These are phyloP conservation scores for Lithodes maja DNA, from an alignment of 2,888 invertebrate species.

Conservation along the genomic window DNA sequence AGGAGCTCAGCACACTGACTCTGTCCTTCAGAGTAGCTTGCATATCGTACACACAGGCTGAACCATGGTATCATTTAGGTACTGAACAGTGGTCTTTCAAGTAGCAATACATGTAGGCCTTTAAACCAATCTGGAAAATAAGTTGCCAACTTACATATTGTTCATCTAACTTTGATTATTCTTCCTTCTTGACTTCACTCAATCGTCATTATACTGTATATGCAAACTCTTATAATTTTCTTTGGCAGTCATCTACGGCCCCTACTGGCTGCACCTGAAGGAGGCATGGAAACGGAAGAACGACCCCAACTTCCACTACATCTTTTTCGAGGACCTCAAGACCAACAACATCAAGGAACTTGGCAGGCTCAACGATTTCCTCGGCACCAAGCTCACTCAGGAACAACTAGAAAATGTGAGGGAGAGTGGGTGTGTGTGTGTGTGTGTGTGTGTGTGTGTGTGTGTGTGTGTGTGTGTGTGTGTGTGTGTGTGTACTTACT, in stretches of 20 bases:
- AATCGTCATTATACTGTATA: too few relatives aligned
- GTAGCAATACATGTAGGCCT: too few relatives aligned
- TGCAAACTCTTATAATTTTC: background rate
- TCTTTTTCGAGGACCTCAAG: slow-evolving; percentile 66
- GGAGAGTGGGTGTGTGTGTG: too few relatives aligned
- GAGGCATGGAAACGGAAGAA: slow-evolving; percentile 45
- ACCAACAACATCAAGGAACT: slow-evolving; percentile 44
- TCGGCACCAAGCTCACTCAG: slow-evolving; percentile 46
- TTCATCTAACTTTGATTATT: too few relatives aligned
- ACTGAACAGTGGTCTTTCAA: too few relatives aligned
- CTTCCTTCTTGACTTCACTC: too few relatives aligned
- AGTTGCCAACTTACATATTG: too few relatives aligned
- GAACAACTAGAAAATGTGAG: slow-evolving; percentile 58
- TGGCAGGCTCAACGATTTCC: slow-evolving; percentile 49
- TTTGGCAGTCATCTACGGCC: slow-evolving; percentile 47
- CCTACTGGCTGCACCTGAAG: slow-evolving; percentile 64
- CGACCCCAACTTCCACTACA: slow-evolving; percentile 57
- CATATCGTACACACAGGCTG: too few relatives aligned
- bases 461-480: background rate
- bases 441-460: background rate
- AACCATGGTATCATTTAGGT: too few relatives aligned
- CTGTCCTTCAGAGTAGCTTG: too few relatives aligned
- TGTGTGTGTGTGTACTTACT: background rate
- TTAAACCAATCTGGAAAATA: too few relatives aligned
- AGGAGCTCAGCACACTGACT: too few relatives aligned